Percentiles rank a stretch among this genome's conserved stretches.
Evolutionary conservation across 2,113 vertebrate genomes (phyloP).

Genomic region (Micronycteris hirsuta): DNA sequence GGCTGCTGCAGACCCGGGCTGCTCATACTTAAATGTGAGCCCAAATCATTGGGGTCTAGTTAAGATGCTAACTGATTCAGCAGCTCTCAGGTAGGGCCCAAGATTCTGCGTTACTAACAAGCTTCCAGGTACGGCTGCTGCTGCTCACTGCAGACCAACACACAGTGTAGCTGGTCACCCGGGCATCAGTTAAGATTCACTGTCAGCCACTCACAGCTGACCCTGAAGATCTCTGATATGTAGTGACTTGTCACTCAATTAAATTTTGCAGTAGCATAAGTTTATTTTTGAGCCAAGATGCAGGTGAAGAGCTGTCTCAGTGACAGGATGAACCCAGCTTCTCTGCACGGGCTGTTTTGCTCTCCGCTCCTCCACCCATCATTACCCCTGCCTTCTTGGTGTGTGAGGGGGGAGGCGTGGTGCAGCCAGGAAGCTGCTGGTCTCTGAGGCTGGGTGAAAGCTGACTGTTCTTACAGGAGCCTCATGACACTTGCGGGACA

Average conservation of each 20-base stretch:
- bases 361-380: neutral
- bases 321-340: neutral
- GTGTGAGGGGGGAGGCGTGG: neutral
- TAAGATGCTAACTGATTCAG: neutral
- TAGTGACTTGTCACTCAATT: neutral
- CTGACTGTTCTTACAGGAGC: neutral
- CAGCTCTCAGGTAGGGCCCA: neutral
- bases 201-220: neutral
- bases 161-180: neutral
- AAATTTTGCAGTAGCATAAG: neutral
- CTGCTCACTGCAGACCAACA: neutral
- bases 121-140: neutral
- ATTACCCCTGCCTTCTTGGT: neutral
- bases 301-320: neutral
- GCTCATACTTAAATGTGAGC: neutral
- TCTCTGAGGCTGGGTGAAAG: neutral
- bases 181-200: neutral
- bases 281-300: neutral
- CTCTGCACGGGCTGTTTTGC: neutral
- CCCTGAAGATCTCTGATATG: neutral
- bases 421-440: neutral
- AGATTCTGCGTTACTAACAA: rapidly evolving
- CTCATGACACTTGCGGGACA: neutral
- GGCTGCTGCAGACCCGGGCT: neutral
- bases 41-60: neutral